Evolutionary conservation across 2,888 invertebrate species (phyloP).

Genomic region (Ophion obscuratus): DNA sequence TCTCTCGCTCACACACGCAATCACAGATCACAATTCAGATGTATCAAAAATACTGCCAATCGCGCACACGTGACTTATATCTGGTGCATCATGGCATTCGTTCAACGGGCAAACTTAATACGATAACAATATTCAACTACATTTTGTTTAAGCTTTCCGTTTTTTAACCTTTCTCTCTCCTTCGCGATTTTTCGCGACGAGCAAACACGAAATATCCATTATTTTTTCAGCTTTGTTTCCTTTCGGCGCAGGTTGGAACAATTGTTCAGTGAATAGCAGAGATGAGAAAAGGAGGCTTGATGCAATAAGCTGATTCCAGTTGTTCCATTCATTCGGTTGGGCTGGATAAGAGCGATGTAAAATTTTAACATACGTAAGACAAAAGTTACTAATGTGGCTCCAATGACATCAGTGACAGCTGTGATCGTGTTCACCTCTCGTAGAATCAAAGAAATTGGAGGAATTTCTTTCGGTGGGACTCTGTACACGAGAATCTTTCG

Average conservation of each 20-base stretch:
- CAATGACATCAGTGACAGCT: neutral
- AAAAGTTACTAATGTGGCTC: neutral
- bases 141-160: slow-evolving; percentile 21
- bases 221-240: neutral
- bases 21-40: slow-evolving; percentile 74
- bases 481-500: too few relatives aligned
- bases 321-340: slow-evolving; percentile 33
- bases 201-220: neutral
- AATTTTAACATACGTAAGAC: neutral
- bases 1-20: slow-evolving; percentile 28
- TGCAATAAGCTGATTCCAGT: slow-evolving; percentile 14
- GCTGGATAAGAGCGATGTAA: neutral
- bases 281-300: slow-evolving; percentile 2
- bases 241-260: neutral
- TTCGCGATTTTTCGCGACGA: neutral
- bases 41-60: slow-evolving; percentile 75
- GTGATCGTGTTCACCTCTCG: neutral
- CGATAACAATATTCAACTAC: slow-evolving; percentile 45
- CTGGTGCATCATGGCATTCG: slow-evolving; percentile 67
- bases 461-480: neutral
- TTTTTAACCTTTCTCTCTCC: neutral
- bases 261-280: neutral
- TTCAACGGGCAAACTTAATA: slow-evolving; percentile 64
- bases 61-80: slow-evolving; percentile 66
- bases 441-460: neutral